Percentiles rank a stretch among this genome's conserved stretches.
These are phyloP conservation scores for Apotomis betuletana DNA, from an alignment of 2,888 invertebrate species.

Conservation along the genomic window DNA sequence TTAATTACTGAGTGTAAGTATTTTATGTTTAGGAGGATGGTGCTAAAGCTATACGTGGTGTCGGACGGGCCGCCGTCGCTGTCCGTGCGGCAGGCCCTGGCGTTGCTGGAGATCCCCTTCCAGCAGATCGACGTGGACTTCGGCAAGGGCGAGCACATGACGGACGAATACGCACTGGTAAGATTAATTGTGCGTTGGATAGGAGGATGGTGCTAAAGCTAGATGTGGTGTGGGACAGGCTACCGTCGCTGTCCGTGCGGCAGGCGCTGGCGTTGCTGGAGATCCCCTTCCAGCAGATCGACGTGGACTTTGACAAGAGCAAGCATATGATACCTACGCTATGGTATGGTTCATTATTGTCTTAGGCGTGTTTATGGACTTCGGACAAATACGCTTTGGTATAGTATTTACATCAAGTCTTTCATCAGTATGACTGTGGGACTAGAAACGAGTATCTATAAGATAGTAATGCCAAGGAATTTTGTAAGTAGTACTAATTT, in stretches of 20 bases:
- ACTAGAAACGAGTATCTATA: too few relatives aligned
- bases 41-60: slow-evolving; percentile 87
- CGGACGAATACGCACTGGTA: slow-evolving; percentile 87
- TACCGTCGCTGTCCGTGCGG: slow-evolving; percentile 89
- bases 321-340: slow-evolving; percentile 86
- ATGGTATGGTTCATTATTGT: too few relatives aligned
- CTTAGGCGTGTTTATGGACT: too few relatives aligned
- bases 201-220: slow-evolving; percentile 83
- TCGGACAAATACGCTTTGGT: too few relatives aligned
- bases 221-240: slow-evolving; percentile 90
- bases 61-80: slow-evolving; percentile 91
- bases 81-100: slow-evolving; percentile 87
- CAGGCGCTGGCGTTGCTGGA: slow-evolving; percentile 82
- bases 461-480: too few relatives aligned
- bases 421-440: too few relatives aligned
- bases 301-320: slow-evolving; percentile 87
- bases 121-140: slow-evolving; percentile 87
- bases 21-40: slow-evolving; percentile 53
- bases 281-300: slow-evolving; percentile 85
- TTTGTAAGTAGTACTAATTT: too few relatives aligned
- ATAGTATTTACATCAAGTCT: too few relatives aligned
- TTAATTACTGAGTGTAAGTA: slow-evolving; percentile 14
- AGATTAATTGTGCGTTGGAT: slow-evolving; percentile 3
- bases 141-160: slow-evolving; percentile 89
- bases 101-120: slow-evolving; percentile 85